Evolutionary conservation across 2,888 invertebrate species (phyloP), one percentile per base, ranked within the genome.

Genomic region (Drosophila ezoana): DNA sequence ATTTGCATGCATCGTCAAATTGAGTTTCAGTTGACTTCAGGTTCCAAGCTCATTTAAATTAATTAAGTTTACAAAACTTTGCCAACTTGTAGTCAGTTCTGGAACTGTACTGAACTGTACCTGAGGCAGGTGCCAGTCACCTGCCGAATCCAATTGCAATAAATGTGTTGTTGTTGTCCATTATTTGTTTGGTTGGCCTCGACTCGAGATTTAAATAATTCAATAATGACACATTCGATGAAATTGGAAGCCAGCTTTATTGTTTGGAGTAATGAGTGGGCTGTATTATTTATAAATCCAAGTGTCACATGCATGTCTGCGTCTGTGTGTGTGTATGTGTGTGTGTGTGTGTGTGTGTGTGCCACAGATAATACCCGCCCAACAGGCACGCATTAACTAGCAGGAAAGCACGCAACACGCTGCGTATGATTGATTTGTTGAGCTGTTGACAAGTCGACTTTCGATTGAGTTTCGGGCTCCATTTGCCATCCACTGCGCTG

Each of bases 351-450:
- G 18, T 23, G 23, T 43, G 28, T 44, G 8, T 13, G 20, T 23
- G 37, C 13, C 37, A 41, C 32, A 45, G 51, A 52, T 16, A 37
- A 18, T 48, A 20, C 47, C 20, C 37, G 10, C 23, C 16, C 23
- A 14, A 18, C 32, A 51, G 47, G 23, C 35, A 63, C 44, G 37
- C 60, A 72, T 66, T 60, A 57, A 33, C 45, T 67, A 53, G 40
- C 57, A 66, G 37, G 65, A 56, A 43, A 41, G 70, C 77, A 77
- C 81, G 73, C 80, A 83, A 67, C 81, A 84, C 79, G 54, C 58
- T 70, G 76, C 85, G 79, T 82, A 84, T 89, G 85, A 85, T 87
- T 85, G 87, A 85, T 85, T 74, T 89, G 81, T 81, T 84, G 72
- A 89, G 72, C 85, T 76, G 84, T 78, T 76, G 89, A 88, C 89